A percentile compares a stretch with the other conserved stretches of the same genome.
Conservation (phyloP, 1,140 invertebrate genomes). For the Hermatobates lingyangjiaoensis region DNA sequence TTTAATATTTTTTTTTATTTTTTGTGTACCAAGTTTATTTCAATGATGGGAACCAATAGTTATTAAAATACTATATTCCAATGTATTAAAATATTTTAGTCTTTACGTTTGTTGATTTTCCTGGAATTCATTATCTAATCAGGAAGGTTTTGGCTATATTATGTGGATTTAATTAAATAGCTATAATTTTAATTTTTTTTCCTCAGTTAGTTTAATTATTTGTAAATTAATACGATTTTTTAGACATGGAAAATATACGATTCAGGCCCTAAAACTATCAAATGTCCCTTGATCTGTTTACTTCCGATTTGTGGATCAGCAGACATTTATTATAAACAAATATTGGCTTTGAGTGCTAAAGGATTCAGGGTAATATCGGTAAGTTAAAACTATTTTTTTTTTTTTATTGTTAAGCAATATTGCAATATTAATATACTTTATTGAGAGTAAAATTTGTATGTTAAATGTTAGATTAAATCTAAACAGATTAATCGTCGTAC, state of each 20-base stretch:
- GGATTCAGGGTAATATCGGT: slow-evolving; percentile 68
- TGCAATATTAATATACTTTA: too few relatives aligned
- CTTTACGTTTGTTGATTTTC: neutral
- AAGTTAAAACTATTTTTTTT: too few relatives aligned
- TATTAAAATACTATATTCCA: neutral
- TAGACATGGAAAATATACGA: slow-evolving; percentile 78
- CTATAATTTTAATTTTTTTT: neutral
- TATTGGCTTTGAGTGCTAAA: slow-evolving; percentile 52
- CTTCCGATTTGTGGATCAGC: slow-evolving; percentile 77
- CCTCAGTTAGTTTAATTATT: neutral
- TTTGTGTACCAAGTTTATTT: neutral
- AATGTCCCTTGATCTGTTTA: slow-evolving; percentile 62
- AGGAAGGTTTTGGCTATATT: neutral
- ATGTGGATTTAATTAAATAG: slow-evolving; percentile 1
- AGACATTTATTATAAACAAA: slow-evolving; percentile 71
- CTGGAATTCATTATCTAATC: neutral
- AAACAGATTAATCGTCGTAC: too few relatives aligned
- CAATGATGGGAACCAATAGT: neutral
- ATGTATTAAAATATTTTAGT: neutral
- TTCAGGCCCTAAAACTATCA: slow-evolving; percentile 59
- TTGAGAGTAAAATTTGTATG: too few relatives aligned
- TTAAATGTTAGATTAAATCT: too few relatives aligned
- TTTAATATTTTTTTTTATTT: neutral
- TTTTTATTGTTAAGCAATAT: too few relatives aligned
- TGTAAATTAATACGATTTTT: slow-evolving; percentile 13